These are phyloP conservation scores for Microcebus lehilahytsara DNA, from an alignment of 2,113 vertebrate species.

Conservation along the genomic window DNA sequence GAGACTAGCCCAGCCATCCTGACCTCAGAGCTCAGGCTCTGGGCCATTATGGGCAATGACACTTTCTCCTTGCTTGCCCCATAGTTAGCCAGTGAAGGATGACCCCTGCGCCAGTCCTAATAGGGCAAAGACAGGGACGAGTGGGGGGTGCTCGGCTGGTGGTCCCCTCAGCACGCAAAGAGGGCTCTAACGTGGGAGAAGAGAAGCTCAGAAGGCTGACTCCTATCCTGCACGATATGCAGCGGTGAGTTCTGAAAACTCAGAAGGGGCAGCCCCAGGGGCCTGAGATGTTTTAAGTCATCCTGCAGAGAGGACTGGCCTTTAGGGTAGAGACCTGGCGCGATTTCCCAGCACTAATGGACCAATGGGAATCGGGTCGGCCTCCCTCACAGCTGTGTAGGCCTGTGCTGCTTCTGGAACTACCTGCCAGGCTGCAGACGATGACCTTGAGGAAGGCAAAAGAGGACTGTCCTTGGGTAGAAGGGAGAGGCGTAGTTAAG, in stretches of 20 bases:
- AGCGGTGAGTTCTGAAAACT: not conserved
- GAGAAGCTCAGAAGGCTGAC: not conserved
- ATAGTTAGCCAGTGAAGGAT: not conserved
- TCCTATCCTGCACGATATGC: too few species aligned
- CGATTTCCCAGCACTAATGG: not conserved
- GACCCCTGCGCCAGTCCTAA: not conserved
- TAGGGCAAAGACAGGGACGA: not conserved
- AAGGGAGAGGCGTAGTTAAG: not conserved
- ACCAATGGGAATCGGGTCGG: not conserved
- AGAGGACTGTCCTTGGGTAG: not conserved
- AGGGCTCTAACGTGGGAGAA: accelerated
- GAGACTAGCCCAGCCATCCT: not conserved
- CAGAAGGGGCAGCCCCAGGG: not conserved
- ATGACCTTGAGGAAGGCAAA: not conserved
- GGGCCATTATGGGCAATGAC: not conserved
- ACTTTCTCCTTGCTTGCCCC: not conserved
- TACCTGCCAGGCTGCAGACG: not conserved
- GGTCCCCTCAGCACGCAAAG: not conserved
- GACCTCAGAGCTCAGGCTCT: not conserved
- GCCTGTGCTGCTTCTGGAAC: not conserved
- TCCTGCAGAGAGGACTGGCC: not conserved
- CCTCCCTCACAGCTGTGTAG: not conserved
- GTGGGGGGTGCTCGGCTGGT: not conserved
- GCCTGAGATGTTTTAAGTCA: not conserved
- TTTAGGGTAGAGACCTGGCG: not conserved